A percentile compares a stretch with the other conserved stretches of the same genome.
These are phyloP conservation scores for Podabrus alpinus DNA, from an alignment of 2,888 invertebrate genomes.

Conservation along the genomic window DNA sequence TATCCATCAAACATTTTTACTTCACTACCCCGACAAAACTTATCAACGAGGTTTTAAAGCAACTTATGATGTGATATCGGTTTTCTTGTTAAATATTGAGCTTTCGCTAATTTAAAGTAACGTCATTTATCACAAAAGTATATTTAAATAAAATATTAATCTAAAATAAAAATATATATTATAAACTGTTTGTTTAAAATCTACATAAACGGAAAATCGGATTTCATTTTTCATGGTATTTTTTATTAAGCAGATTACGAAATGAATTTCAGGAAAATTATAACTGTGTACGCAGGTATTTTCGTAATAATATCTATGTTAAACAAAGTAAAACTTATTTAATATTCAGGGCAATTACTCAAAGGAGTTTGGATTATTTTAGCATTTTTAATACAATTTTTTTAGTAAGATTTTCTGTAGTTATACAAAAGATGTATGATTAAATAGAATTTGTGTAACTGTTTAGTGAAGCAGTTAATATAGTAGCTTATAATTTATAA, in stretches of 20 bases:
- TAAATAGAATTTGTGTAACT: too few species aligned
- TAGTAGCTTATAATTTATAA: too few species aligned
- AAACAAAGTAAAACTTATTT: background rate
- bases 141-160: background rate
- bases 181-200: background rate
- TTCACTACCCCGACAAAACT: slow-evolving; percentile 10
- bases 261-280: background rate
- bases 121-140: background rate
- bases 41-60: slow-evolving; percentile 14
- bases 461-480: too few species aligned
- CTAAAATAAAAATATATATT: background rate
- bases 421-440: too few species aligned
- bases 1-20: slow-evolving; percentile 17
- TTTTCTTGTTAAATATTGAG: background rate
- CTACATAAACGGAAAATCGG: background rate
- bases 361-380: background rate
- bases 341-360: background rate
- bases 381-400: background rate
- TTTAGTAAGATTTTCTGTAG: too few species aligned
- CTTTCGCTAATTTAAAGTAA: background rate
- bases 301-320: background rate
- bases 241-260: background rate
- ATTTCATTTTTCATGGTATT: background rate
- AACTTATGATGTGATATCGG: slow-evolving; percentile 4
- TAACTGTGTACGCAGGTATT: background rate